Base-by-base conservation (phyloP, 2,797 vertebrate genomes). In the Morelia viridis region DNA sequence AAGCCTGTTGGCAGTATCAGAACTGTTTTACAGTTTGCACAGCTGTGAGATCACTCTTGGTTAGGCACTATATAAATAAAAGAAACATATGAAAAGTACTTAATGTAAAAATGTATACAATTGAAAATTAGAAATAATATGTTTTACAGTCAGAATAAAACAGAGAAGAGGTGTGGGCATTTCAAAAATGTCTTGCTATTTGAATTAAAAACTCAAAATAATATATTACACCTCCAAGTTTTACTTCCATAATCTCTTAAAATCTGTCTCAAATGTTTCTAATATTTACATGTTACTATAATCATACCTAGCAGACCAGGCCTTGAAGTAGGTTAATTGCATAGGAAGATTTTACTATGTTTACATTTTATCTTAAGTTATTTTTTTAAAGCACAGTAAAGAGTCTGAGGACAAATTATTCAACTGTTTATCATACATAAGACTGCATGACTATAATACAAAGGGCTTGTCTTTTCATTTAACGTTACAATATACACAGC, bases 391-490 rank as follows among this genome's bases (percentile, higher is more conserved):
- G 96, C 96, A 97, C 97, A 98, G 97, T 97, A 97, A 98, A 98
- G 98, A 99, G 98, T 98, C 98, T 97, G 98, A 99, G 97, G 98
- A 97, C 97, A 98, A 98, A 99, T 99, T 98, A 99, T 99, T 99
- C 99, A 99, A 99, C 98, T 99, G 99, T 99, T 99, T 99, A 99
- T 99, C 99, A 99, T 99, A 99, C 99, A 99, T 99, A 99, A 99
- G 99, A 99, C 99, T 98, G 99, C 99, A 99, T 99, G 99, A 99
- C 99, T 99, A 99, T 99, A 99, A 99, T 99, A 99, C 99, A 99
- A 99, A 99, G 99, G 99, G 98, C 98, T 98, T 97, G 97, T 98
- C 97, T 98, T 98, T 98, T 98, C 97, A 97, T 98, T 98, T 98
- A 98, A 98, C 98, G 99, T 99, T 99, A 99, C 99, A 99, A 99